Evolutionary conservation across 1,140 invertebrate genomes (phyloP).

Genomic region (Cyclina sinensis): DNA sequence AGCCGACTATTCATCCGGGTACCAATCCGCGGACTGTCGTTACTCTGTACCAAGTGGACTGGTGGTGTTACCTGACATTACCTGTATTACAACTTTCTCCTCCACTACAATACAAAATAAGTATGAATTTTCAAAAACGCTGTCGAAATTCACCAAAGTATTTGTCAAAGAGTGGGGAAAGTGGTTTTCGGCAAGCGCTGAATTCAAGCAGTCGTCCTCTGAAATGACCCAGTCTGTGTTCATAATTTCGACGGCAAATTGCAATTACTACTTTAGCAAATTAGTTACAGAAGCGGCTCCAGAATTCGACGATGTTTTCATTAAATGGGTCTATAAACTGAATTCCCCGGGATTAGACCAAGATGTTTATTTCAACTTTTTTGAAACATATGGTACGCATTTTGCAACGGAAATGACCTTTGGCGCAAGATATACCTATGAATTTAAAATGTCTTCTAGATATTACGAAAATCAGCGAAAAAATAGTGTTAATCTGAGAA

Average conservation of each 20-base stretch:
- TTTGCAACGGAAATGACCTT: constrained; percentile 47
- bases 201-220: constrained; percentile 30
- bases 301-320: constrained; percentile 5
- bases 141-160: constrained; percentile 24
- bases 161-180: neutral
- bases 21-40: constrained; percentile 38
- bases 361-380: constrained; percentile 31
- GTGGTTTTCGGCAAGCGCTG: constrained; percentile 38
- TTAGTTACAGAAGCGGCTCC: neutral
- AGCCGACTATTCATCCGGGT: neutral
- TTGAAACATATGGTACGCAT: constrained; percentile 46
- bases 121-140: constrained; percentile 18
- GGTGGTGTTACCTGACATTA: constrained; percentile 15
- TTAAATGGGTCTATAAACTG: constrained; percentile 43
- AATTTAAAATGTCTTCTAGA: constrained; percentile 29
- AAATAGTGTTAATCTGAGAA: constrained; percentile 14
- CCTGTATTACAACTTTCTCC: neutral
- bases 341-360: neutral
- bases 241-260: constrained; percentile 38
- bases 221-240: constrained; percentile 36
- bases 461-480: neutral
- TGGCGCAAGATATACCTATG: constrained; percentile 37
- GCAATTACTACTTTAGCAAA: constrained; percentile 44
- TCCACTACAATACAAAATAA: constrained; percentile 13
- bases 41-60: constrained; percentile 21